Percentiles rank a stretch among this genome's conserved stretches.
Conservation (phyloP, 2,113 vertebrate genomes). For the Nycticebus coucang region DNA sequence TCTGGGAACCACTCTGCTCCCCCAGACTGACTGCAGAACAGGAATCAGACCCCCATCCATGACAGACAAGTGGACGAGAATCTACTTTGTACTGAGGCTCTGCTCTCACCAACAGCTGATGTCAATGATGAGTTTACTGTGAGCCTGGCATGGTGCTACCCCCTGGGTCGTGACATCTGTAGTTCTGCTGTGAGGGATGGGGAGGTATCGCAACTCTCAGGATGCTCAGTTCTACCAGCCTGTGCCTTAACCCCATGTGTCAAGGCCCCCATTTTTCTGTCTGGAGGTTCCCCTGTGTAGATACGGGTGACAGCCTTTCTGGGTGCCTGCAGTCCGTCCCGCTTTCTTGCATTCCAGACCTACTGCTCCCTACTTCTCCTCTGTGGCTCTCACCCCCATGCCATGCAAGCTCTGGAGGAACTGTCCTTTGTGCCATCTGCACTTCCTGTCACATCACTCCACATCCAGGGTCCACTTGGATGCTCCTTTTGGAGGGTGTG, state of each 20-base stretch:
- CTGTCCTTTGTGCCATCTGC: no score
- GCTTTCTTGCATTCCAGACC: background rate
- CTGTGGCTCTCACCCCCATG: background rate
- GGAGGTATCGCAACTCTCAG: background rate
- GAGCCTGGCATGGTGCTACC: rapidly evolving
- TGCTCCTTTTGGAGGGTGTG: background rate
- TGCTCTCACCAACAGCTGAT: no score
- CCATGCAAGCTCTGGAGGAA: rapidly evolving
- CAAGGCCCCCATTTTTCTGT: background rate
- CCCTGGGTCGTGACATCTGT: rapidly evolving
- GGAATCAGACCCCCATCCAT: background rate
- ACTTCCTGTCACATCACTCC: background rate
- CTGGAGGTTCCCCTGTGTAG: no score
- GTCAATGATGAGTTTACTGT: rapidly evolving
- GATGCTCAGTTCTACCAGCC: background rate
- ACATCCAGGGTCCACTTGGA: no score
- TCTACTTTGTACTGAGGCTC: background rate
- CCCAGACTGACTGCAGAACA: no score
- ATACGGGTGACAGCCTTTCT: background rate
- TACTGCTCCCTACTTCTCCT: background rate
- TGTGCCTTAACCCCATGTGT: rapidly evolving
- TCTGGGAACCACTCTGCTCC: no score
- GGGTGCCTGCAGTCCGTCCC: background rate
- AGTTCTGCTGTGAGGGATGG: background rate
- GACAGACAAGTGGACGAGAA: rapidly evolving